Evolutionary conservation across 2,113 vertebrate genomes (phyloP), one percentile per base, ranked within the genome.

Genomic region (Trochalopteron elliotii): DNA sequence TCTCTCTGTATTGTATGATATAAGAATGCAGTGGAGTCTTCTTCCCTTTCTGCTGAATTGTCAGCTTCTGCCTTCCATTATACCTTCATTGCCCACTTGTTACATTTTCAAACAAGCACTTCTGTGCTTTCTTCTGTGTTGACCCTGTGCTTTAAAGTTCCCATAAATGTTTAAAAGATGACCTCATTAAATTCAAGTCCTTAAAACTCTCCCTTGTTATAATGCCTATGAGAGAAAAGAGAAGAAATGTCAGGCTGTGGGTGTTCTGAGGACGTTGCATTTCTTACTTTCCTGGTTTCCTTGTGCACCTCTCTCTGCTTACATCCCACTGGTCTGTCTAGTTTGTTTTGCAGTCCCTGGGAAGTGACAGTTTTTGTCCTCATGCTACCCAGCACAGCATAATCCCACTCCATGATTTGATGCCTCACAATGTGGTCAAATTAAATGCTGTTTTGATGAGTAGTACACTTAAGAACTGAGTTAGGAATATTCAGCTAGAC

Each of bases 161-260:
- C n/a, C 53, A 35, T 76, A 88, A 93, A 80, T 15, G 1, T 83
- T 92, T 86, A 79, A 87, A 94, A 45, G n/a, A 57, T 33, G 40
- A 92, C 71, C 50, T 93, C 39, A 77, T 92, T 83, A 92, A 82
- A 90, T 92, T 57, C 25, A 82, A 61, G 63, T 65, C 67, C 82
- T 93, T 90, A 87, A 92, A 88, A 65, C 28, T 90, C 70, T 76
- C 57, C 28, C 37, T 88, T 83, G 28, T 88, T 92, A 30, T 57
- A 61, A 60, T 61, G 17, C 15, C 35, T 76, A 0, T 28, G 21
- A 84, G 87, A 85, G 65, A 78, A 86, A 69, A 9, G 2, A 49
- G 49, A 76, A 76, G 44, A 71, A 77, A 74, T 37, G 11, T 78
- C 78, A 87, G 52, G 24, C 57, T 76, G 8, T 20, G 18, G 44